Evolutionary conservation across 2,888 invertebrate genomes (phyloP).

Genomic region (Nemoura dubitans): DNA sequence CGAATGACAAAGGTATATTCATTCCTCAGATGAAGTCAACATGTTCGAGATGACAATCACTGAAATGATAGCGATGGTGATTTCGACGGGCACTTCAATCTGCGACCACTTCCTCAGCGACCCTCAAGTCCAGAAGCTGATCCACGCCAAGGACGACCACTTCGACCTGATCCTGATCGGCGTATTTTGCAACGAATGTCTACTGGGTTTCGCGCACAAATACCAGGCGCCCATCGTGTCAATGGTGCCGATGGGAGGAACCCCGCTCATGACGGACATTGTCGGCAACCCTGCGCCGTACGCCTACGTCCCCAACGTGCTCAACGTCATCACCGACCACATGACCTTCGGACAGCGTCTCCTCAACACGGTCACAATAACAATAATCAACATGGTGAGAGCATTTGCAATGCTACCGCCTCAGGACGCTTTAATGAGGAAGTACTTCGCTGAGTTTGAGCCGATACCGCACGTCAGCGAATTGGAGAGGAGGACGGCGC

Average conservation of each 20-base stretch:
- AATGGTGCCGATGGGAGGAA: not conserved
- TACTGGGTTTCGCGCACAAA: constrained; percentile 53
- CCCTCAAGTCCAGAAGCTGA: constrained; percentile 48
- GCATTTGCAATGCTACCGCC: constrained; percentile 19
- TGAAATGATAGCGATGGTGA: constrained; percentile 22
- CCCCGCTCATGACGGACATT: not conserved
- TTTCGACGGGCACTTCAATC: not conserved
- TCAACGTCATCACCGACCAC: constrained; percentile 51
- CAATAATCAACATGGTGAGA: not conserved
- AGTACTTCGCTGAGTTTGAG: constrained; percentile 15
- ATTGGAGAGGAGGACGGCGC: constrained; percentile 48
- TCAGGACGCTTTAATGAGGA: constrained; percentile 37
- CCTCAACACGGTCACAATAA: constrained; percentile 51
- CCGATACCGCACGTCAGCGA: constrained; percentile 1
- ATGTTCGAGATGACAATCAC: not conserved
- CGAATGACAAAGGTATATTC: too few relatives aligned
- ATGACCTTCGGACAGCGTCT: constrained; percentile 52
- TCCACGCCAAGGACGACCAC: constrained; percentile 52
- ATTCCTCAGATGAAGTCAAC: not conserved
- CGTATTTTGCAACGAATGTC: constrained; percentile 53
- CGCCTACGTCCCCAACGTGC: constrained; percentile 52
- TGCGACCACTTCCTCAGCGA: constrained; percentile 44
- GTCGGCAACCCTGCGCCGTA: constrained; percentile 51
- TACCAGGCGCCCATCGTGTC: constrained; percentile 53
- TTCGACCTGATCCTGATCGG: constrained; percentile 53